These are phyloP conservation scores for Hypocryptadius cinnamomeus DNA, from an alignment of 2,113 vertebrate species.

Conservation along the genomic window DNA sequence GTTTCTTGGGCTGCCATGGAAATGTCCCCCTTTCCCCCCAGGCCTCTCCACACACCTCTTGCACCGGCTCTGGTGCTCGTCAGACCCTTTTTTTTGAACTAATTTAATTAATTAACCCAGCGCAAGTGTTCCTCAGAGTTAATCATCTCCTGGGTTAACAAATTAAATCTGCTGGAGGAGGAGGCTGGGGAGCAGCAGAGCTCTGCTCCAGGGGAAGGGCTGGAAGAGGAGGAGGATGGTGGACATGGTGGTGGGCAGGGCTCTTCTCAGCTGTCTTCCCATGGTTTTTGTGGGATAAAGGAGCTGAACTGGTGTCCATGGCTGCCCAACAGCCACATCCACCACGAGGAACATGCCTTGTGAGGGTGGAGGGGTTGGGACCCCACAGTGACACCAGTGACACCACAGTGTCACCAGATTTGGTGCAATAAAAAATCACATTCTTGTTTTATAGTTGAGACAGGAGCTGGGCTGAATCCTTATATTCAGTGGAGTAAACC, in stretches of 20 bases:
- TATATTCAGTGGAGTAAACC: not conserved
- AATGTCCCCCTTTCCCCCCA: slow-evolving; percentile 48
- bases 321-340: not conserved
- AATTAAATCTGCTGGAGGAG: not conserved
- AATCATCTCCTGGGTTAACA: slow-evolving; percentile 8
- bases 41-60: slow-evolving; percentile 20
- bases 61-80: not conserved
- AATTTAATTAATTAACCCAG: slow-evolving; percentile 50
- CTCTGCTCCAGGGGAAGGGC: not conserved
- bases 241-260: not conserved
- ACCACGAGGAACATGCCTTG: not conserved
- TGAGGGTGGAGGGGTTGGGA: not conserved
- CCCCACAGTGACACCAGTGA: accelerated
- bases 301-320: not conserved
- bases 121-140: slow-evolving; percentile 38
- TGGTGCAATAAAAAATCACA: not conserved
- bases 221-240: not conserved
- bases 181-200: not conserved
- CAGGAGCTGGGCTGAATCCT: not conserved
- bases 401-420: no score
- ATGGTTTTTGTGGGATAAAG: not conserved
- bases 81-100: slow-evolving; percentile 31
- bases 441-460: not conserved
- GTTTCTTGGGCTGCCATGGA: slow-evolving; percentile 55
- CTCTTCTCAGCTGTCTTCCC: not conserved